Percentiles rank a stretch among this genome's conserved stretches.
Conservation (phyloP, 2,113 vertebrate genomes). For the Chamaea fasciata region DNA sequence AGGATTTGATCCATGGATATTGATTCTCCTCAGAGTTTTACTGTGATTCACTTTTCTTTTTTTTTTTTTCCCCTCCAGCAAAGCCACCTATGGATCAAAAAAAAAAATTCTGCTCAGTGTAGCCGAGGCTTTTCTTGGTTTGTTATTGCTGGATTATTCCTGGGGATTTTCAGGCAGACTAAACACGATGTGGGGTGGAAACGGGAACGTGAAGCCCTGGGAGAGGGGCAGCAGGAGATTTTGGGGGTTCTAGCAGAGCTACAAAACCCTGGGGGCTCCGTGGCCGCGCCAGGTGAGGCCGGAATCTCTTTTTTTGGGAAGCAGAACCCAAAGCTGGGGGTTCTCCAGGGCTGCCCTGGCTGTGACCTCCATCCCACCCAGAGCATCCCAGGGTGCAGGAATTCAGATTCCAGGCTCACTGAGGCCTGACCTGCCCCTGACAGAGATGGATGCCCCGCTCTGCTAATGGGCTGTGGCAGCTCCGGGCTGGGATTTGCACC, state of each 20-base stretch:
- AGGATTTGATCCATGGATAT: neutral
- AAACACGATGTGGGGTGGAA: neutral
- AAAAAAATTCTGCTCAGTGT: accelerated
- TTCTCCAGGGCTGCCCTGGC: neutral
- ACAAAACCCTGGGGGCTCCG: neutral
- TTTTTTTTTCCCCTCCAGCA: neutral
- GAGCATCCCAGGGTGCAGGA: conserved; percentile 14
- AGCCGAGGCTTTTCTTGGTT: neutral
- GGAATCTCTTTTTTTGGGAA: neutral
- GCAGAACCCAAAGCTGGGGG: neutral
- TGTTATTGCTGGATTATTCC: neutral
- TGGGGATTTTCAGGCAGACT: neutral
- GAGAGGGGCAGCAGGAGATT: neutral
- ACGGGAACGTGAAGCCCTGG: accelerated
- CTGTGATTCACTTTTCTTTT: neutral
- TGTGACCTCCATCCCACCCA: conserved; percentile 32
- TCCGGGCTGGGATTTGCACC: neutral
- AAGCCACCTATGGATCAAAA: neutral
- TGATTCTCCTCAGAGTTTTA: neutral
- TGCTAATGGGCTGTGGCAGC: conserved; percentile 43
- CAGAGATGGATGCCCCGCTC: conserved; percentile 50
- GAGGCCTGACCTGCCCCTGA: conserved; percentile 54
- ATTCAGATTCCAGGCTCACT: conserved; percentile 39
- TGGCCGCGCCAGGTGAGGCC: neutral
- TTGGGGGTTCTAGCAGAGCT: neutral